Base-by-base conservation (phyloP, 2,113 vertebrate genomes). In the Amblyopsis rosae region DNA sequence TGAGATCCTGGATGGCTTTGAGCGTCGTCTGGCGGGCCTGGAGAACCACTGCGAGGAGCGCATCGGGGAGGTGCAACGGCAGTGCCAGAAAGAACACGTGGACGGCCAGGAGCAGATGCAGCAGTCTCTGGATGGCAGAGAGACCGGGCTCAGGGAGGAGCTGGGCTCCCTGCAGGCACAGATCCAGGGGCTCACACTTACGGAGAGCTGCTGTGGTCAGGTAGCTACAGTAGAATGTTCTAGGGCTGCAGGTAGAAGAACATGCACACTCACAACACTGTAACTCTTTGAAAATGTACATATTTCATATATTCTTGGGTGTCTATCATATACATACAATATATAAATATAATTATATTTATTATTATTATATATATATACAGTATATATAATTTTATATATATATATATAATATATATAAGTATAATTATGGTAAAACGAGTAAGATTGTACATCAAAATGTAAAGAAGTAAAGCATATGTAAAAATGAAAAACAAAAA, bases 1-100 rank as follows among this genome's bases (percentile, higher is more conserved):
- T 1, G 94, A 96, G 70, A 94, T 99, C 73, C 86, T 98, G 1
- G 95, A 95, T 0, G 96, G 96, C 70, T 95, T 99, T 0, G 97
- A 99, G 86, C 94, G 91, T 70, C 94, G 95, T 33, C 86, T 98
- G 71, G 91, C 90, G 1, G 89, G 91, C 1, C 82, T 99, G 72
- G 94, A 96, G 91, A 93, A 67, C 16, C 84, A 86, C 0, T 99
- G 96, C 0, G 94, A 98, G 62, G 88, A 92, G 53, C 93, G 83
- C 56, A 95, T 99, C 32, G 93, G 94, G 46, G 93, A 94, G 75
- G 92, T 98, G 59, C 89, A 91, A 87, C 92, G 78, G 83, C 94
- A 96, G 81, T 99, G 97, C 0, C 95, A 95, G 64, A 86, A 79
- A 17, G 96, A 98, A 65, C 95, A 96, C 67, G 89, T 96, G 77